Evolutionary conservation across 2,797 vertebrate genomes (phyloP).

Genomic region (Pantherophis alleghaniensis): DNA sequence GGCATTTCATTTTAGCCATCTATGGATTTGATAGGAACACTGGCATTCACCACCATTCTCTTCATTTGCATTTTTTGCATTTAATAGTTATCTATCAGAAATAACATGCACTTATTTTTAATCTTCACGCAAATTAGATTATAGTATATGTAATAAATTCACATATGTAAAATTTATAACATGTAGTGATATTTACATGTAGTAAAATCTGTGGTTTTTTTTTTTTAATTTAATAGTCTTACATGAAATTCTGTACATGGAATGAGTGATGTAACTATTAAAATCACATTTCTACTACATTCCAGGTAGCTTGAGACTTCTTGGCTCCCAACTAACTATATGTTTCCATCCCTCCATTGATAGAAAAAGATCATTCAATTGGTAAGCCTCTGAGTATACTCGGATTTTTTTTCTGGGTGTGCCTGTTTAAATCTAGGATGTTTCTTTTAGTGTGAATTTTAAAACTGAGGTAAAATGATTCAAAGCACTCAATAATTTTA

Average conservation of each 20-base stretch:
- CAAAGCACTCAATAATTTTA: neutral
- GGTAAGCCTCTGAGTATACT: neutral
- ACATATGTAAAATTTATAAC: neutral
- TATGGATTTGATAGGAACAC: neutral
- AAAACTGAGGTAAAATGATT: neutral
- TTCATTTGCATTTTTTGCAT: neutral
- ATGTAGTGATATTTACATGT: neutral
- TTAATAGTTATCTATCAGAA: neutral
- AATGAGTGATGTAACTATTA: neutral
- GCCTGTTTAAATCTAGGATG: neutral
- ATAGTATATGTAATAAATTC: neutral
- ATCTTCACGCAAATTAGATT: neutral
- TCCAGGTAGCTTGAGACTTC: neutral
- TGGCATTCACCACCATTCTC: neutral
- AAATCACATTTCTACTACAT: neutral
- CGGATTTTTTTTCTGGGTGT: neutral
- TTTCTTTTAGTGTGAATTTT: neutral
- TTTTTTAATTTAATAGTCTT: neutral
- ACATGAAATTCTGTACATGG: neutral
- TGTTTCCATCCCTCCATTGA: neutral
- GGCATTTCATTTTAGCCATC: neutral
- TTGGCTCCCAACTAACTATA: neutral
- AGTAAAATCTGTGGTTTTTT: neutral
- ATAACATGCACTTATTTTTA: neutral
- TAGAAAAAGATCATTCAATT: neutral